Base-by-base conservation (phyloP, 2,888 invertebrate species). In the Abscondita cerata region DNA sequence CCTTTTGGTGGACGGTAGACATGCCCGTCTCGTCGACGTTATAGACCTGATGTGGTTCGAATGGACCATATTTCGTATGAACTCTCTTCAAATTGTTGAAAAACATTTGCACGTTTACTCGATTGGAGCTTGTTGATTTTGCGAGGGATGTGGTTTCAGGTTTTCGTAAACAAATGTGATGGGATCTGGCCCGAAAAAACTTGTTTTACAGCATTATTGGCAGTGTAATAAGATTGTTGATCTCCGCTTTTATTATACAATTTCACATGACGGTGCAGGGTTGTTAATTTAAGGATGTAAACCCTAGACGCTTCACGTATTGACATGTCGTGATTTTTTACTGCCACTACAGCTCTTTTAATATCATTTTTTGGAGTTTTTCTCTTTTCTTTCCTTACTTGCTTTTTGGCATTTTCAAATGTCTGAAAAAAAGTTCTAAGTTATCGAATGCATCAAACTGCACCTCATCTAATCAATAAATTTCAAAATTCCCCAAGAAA, bases 121-220 rank as follows among this genome's bases (percentile, higher is more conserved):
- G 36, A 36, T 36, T 36, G 36, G 11, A 36, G n/a, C 11, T n/a
- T 36, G 36, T 9, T 36, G 11, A 36, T 2, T 11, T 9, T n/a
- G 4, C 36, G 12, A 36, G 36, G 11, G 36, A 36, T 36, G 36
- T 36, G 12, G 36, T 2, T 36, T 9, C 36, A 6, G 36, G 36
- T 36, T 36, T 36, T 36, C 36, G 12, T 36, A 36, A 36, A 41
- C 13, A 41, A 15, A 41, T 41, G 5, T 41, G 41, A 13, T 41
- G 6, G 5, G 41, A 41, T 41, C 25, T 6, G 2, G 11, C 15
- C 3, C 9, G 41, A 41, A 41, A 41, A 41, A 12, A 41, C 6
- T 41, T 41, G 13, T 41, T 41, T 41, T 41, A 41, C 13, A 41
- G 41, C 41, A 41, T 41, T 41, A 41, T 41, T 41, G 11, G 15